Conservation (phyloP, 2,888 invertebrate species). For the Eucriotettix oculatus region DNA sequence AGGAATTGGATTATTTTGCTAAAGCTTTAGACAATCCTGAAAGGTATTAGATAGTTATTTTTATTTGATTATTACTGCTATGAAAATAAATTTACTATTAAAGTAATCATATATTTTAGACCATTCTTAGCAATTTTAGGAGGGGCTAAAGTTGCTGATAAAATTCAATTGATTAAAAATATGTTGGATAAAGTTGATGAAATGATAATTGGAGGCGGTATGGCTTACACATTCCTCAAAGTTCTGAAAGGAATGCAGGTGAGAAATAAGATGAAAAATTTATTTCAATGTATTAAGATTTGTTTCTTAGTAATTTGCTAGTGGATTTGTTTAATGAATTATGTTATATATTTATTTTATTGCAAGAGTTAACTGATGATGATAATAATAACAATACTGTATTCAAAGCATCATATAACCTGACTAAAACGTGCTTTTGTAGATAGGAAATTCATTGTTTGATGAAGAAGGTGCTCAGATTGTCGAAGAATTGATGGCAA, state of each 20-base stretch:
- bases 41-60: constrained; percentile 27
- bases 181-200: constrained; percentile 94
- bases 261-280: constrained; percentile 17
- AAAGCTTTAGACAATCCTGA: constrained; percentile 94
- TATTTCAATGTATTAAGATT: neutral
- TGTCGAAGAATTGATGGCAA: constrained; percentile 71
- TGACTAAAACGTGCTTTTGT: neutral
- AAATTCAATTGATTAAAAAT: constrained; percentile 94
- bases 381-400: too few species aligned
- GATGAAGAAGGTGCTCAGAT: constrained; percentile 95
- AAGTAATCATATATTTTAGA: constrained; percentile 24
- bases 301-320: neutral
- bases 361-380: too few species aligned
- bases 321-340: too few species aligned
- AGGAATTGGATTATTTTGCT: constrained; percentile 92
- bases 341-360: too few species aligned
- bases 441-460: constrained; percentile 89
- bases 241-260: constrained; percentile 79
- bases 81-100: constrained; percentile 1
- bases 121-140: constrained; percentile 98
- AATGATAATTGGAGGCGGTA: constrained; percentile 99
- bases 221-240: constrained; percentile 98
- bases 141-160: constrained; percentile 97
- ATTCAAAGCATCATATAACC: neutral
- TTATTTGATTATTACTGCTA: neutral